Conservation (phyloP, 2,113 vertebrate genomes). For the Spheniscus mendiculus region DNA sequence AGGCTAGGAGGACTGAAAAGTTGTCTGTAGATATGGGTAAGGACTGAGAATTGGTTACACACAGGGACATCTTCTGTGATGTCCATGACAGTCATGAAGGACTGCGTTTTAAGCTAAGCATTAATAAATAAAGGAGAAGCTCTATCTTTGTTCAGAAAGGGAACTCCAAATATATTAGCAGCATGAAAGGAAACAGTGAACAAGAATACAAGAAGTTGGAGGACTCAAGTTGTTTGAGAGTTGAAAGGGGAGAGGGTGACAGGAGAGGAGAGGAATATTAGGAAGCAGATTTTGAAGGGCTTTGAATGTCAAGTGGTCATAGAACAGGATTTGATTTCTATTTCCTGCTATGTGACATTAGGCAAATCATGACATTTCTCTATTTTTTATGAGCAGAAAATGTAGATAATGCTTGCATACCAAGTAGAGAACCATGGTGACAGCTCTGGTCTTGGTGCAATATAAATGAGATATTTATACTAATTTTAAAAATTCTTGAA, state of each 20-base stretch:
- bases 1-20: not conserved
- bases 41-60: not conserved
- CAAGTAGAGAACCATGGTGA: not conserved
- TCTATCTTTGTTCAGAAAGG: not conserved
- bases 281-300: conserved; percentile 13
- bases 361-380: conserved; percentile 44
- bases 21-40: not conserved
- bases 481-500: not conserved
- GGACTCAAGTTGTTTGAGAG: not conserved
- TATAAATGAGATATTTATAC: conserved; percentile 1
- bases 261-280: not conserved
- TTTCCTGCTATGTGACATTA: conserved; percentile 51
- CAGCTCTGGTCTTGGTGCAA: not conserved
- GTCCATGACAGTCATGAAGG: not conserved
- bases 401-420: not conserved
- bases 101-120: not conserved
- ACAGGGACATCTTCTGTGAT: not conserved
- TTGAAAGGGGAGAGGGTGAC: not conserved
- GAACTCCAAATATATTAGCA: not conserved
- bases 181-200: not conserved
- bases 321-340: conserved; percentile 42
- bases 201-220: not conserved
- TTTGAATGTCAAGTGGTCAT: conserved; percentile 64
- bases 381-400: not conserved
- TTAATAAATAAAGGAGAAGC: not conserved